Conservation (phyloP, 2,888 invertebrate species). For the Teinopalpus imperialis region DNA sequence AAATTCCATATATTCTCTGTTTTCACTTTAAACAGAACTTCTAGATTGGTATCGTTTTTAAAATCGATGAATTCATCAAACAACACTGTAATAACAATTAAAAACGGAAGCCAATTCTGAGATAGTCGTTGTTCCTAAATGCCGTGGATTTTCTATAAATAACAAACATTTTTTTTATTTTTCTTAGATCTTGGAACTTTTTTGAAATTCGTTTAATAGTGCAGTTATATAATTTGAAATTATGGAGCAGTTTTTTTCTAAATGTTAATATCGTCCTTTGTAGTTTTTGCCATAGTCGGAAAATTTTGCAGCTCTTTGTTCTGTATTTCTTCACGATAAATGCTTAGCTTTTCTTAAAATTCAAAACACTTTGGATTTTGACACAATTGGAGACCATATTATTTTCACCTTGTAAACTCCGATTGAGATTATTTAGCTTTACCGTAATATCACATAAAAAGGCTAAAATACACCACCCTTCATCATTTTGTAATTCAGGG, state of each 20-base stretch:
- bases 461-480: slow-evolving; percentile 13
- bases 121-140: slow-evolving; percentile 11
- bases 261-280: slow-evolving; percentile 15
- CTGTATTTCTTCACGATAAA: slow-evolving; percentile 23
- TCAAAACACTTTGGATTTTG: too few relatives aligned
- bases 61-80: slow-evolving; percentile 25
- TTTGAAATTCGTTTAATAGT: slow-evolving; percentile 25
- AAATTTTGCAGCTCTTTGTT: slow-evolving; percentile 26
- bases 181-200: slow-evolving; percentile 21
- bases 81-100: slow-evolving; percentile 24
- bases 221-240: slow-evolving; percentile 25
- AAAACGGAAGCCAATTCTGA: slow-evolving; percentile 24
- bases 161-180: slow-evolving; percentile 17
- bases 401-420: slow-evolving; percentile 27
- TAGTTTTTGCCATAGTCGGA: slow-evolving; percentile 21
- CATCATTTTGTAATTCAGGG: slow-evolving; percentile 9
- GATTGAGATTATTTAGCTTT: slow-evolving; percentile 28
- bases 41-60: slow-evolving; percentile 27
- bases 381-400: neutral
- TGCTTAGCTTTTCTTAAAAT: slow-evolving; percentile 10
- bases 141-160: slow-evolving; percentile 24
- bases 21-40: slow-evolving; percentile 20
- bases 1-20: neutral
- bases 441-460: slow-evolving; percentile 27
- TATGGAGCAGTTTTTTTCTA: slow-evolving; percentile 15